Evolutionary conservation across 2,888 invertebrate species (phyloP).

Genomic region (Pachymerium ferrugineum): DNA sequence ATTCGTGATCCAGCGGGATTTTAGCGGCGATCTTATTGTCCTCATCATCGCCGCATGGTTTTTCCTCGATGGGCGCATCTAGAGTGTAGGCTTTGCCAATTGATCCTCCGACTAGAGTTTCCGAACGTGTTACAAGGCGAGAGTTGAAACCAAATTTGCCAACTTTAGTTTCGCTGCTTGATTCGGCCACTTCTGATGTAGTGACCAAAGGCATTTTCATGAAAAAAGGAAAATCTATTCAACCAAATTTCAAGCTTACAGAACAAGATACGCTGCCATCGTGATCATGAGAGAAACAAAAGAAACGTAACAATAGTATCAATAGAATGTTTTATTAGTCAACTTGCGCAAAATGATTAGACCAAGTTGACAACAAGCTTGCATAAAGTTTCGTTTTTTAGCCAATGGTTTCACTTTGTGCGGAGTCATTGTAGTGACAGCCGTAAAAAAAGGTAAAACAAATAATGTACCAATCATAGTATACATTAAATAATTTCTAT

Average conservation of each 20-base stretch:
- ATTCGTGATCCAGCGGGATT: no score
- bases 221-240: no score
- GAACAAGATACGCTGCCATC: no score
- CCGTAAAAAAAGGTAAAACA: slow-evolving; percentile 35
- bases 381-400: neutral
- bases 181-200: no score
- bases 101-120: neutral
- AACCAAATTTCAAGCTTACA: no score
- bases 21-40: no score
- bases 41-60: neutral
- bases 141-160: neutral
- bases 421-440: slow-evolving; percentile 36
- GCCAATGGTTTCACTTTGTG: neutral
- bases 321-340: no score
- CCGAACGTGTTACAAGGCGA: neutral
- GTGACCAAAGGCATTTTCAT: no score
- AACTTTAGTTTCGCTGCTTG: neutral
- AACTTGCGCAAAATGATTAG: no score
- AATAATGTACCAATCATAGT: slow-evolving; percentile 36
- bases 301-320: no score
- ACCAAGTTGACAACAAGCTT: no score
- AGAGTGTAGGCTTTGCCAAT: neutral
- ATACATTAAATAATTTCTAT: slow-evolving; percentile 37
- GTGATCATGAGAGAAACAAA: no score
- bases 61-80: neutral